Base-by-base conservation (phyloP, 2,797 vertebrate genomes). In the Petrocephalus schoutedeni region DNA sequence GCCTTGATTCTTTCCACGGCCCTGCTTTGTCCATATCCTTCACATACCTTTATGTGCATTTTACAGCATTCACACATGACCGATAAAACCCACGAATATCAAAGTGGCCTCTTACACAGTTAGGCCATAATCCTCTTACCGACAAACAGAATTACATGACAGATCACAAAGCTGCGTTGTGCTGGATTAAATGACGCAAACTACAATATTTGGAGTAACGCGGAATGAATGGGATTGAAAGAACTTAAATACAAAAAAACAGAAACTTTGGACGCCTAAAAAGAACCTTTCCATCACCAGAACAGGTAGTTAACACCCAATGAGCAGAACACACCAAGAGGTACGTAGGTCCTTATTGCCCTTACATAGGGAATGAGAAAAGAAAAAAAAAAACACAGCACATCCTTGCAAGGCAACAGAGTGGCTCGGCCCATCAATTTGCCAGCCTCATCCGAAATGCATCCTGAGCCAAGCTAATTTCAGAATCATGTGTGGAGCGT, bases 91-190 rank as follows among this genome's bases (percentile, higher is more conserved):
- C 14, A 45, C 49, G 12, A 58, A 85, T 90, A 88, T 58, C 59
- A 91, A 86, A 53, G 82, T 64, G 61, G 36, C 82, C 85, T 49
- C 83, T 84, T 56, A 86, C 88, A 77, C 91, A 88, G 90, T 89
- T 86, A 88, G 88, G 87, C 91, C 89, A 56, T 94, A 93, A 94
- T 94, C 94, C 93, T 93, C 93, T 93, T 94, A 92, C 90, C 54
- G 56, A 82, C 89, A 82, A 4, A n/a, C 59, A 85, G 74, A 92
- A 89, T 92, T 88, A 91, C 91, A 85, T 89, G 45, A 41, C n/a
- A 51, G 86, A 84, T 53, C 9, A 23, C 45, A 83, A 45, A 53
- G 49, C 77, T 4, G 8, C 23, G 49, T n/a, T 21, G 77, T 53
- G 19, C 45, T 49, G 45, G 77, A 49, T 53, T 53, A 53, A 49